Evolutionary conservation across 2,113 vertebrate species (phyloP).

Genomic region (Turnix velox): DNA sequence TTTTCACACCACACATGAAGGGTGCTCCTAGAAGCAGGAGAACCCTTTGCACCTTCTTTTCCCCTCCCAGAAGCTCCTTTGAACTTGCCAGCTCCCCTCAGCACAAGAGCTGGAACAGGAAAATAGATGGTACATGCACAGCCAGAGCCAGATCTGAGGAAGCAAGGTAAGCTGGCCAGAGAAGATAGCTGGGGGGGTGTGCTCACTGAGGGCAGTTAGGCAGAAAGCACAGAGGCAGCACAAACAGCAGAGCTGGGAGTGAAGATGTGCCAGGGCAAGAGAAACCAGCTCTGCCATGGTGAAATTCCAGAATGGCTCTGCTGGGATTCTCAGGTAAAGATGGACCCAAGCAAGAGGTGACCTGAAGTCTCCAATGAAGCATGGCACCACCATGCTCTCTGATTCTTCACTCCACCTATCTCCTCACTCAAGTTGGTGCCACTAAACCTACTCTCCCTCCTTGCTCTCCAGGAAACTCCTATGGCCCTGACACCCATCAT

Average conservation of each 20-base stretch:
- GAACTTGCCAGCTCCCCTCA: neutral
- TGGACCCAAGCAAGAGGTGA: neutral
- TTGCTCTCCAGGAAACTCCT: accelerated
- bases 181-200: neutral
- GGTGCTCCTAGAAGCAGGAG: neutral
- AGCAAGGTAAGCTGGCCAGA: conserved; percentile 18
- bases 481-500: accelerated
- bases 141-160: conserved; percentile 39
- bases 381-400: neutral
- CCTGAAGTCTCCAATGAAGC: neutral
- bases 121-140: conserved; percentile 11
- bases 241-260: neutral
- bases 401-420: accelerated
- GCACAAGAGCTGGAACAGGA: neutral
- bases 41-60: neutral
- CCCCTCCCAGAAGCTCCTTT: neutral
- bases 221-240: conserved; percentile 39
- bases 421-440: neutral
- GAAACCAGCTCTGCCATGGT: neutral
- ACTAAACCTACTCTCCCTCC: neutral
- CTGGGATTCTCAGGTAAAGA: neutral
- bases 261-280: neutral
- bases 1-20: neutral
- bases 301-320: neutral
- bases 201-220: conserved; percentile 8